A percentile compares a stretch with the other conserved stretches of the same genome.
Conservation (phyloP, 1,140 invertebrate genomes). For the Dinoponera quadriceps region DNA sequence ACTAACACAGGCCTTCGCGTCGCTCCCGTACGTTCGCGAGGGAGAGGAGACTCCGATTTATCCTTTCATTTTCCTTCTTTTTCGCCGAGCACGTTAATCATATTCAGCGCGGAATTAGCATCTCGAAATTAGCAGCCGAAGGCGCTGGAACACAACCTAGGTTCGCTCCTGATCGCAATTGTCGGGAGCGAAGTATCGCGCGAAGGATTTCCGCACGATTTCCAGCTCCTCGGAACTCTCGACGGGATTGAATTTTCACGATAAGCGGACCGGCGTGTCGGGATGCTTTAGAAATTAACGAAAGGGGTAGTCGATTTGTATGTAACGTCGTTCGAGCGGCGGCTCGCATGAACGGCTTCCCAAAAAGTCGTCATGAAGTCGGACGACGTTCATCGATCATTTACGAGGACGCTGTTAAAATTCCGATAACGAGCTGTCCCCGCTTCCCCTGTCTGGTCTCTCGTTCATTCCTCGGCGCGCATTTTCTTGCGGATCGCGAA, state of each 20-base stretch:
- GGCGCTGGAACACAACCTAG: too few relatives aligned
- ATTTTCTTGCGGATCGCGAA: slow-evolving; percentile 62
- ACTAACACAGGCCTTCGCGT: neutral
- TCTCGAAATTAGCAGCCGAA: neutral
- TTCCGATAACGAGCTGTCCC: slow-evolving; percentile 64
- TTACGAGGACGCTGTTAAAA: slow-evolving; percentile 67
- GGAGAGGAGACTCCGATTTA: too few relatives aligned
- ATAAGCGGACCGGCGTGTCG: neutral
- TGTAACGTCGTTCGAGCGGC: neutral
- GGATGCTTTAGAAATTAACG: neutral
- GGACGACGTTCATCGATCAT: slow-evolving; percentile 50
- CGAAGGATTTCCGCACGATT: neutral
- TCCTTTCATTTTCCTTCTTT: too few relatives aligned
- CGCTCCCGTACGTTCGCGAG: neutral
- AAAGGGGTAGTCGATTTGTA: slow-evolving; percentile 9
- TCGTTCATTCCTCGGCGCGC: slow-evolving; percentile 19
- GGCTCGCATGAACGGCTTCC: neutral
- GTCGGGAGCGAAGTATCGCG: neutral
- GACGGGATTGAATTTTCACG: slow-evolving; percentile 2
- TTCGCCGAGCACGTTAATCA: neutral
- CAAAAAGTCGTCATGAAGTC: slow-evolving; percentile 34
- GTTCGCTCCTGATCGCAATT: neutral
- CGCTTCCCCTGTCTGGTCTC: neutral
- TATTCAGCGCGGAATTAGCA: neutral
- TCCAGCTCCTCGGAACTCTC: neutral